Percentiles rank a stretch among this genome's conserved stretches.
These are phyloP conservation scores for Dynastes tityus DNA, from an alignment of 2,888 invertebrate genomes.

Conservation along the genomic window DNA sequence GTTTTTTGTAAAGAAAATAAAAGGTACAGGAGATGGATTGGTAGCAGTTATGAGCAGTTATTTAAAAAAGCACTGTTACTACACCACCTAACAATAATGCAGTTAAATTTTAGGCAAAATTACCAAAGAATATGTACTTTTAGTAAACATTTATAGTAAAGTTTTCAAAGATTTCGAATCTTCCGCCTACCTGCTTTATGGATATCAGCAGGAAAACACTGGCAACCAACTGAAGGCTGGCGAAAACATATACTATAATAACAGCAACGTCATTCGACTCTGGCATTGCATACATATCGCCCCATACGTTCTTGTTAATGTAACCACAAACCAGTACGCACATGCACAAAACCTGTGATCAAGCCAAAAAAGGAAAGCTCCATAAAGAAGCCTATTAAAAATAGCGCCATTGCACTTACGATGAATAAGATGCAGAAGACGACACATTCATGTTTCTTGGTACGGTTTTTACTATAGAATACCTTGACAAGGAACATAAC, in stretches of 20 bases:
- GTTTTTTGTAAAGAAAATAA: too few relatives aligned
- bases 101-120: too few relatives aligned
- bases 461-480: constrained; percentile 31
- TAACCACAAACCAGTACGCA: constrained; percentile 42
- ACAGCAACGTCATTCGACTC: constrained; percentile 8
- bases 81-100: too few relatives aligned
- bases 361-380: background rate
- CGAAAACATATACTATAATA: constrained; percentile 47
- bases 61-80: too few relatives aligned
- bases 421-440: constrained; percentile 47
- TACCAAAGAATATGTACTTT: too few relatives aligned
- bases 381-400: too few relatives aligned
- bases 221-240: constrained; percentile 23
- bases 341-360: constrained; percentile 36
- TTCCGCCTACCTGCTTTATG: constrained; percentile 43
- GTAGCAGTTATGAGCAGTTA: too few relatives aligned
- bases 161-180: too few relatives aligned
- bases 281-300: constrained; percentile 43
- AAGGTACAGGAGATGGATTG: too few relatives aligned
- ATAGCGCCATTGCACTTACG: constrained; percentile 30
- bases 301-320: constrained; percentile 25
- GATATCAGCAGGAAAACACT: constrained; percentile 39
- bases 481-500: constrained; percentile 40
- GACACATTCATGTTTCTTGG: constrained; percentile 44
- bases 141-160: too few relatives aligned